Evolutionary conservation across 2,888 invertebrate genomes (phyloP).

Genomic region (Drosophila kuntzei): DNA sequence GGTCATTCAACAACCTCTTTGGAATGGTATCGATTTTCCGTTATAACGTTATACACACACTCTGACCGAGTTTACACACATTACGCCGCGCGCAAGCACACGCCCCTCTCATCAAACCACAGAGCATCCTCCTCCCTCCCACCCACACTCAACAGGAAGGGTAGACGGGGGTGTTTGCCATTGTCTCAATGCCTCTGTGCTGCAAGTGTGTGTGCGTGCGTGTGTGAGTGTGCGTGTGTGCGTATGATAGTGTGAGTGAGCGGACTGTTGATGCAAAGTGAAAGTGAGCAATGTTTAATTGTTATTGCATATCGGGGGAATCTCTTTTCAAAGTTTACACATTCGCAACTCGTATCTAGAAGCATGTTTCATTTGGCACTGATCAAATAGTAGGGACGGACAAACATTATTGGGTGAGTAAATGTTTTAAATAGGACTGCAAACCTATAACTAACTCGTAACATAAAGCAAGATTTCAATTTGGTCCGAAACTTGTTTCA

Average conservation of each 20-base stretch:
- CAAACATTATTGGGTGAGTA: conserved; percentile 71
- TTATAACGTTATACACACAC: conserved; percentile 80
- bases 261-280: conserved; percentile 31
- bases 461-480: neutral
- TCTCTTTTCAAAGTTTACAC: conserved; percentile 5
- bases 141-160: neutral
- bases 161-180: conserved; percentile 19
- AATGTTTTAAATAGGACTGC: neutral
- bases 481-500: no score
- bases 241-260: conserved; percentile 18
- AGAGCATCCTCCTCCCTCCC: conserved; percentile 13
- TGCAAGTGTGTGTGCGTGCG: conserved; percentile 3
- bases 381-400: conserved; percentile 73
- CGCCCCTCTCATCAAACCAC: conserved; percentile 52
- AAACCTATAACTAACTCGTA: neutral
- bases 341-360: conserved; percentile 44
- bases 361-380: conserved; percentile 81
- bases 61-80: conserved; percentile 74
- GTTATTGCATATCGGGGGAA: conserved; percentile 36
- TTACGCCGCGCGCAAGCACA: conserved; percentile 60
- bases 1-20: conserved; percentile 69
- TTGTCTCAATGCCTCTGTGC: conserved; percentile 19
- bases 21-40: conserved; percentile 77
- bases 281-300: conserved; percentile 47
- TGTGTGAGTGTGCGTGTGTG: conserved; percentile 20